Conservation (phyloP, 2,888 invertebrate species). For the Heliconius erato region DNA sequence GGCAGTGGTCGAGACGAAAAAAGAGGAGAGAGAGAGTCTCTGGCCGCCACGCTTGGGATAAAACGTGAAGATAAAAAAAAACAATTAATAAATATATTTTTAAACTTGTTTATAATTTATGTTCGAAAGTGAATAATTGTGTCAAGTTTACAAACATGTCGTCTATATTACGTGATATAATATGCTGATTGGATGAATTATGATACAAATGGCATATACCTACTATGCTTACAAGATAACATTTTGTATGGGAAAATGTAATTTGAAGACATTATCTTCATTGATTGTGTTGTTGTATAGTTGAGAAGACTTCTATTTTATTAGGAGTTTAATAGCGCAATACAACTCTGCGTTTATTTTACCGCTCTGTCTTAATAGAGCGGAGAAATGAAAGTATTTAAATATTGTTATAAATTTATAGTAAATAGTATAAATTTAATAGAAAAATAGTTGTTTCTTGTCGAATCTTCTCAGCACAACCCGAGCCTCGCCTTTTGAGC, state of each 20-base stretch:
- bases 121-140: slow-evolving; percentile 12
- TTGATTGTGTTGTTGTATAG: background rate
- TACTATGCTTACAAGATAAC: background rate
- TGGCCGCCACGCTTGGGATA: no score
- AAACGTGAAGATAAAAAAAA: no score
- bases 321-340: background rate
- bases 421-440: no score
- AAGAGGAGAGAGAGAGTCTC: no score
- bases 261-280: background rate
- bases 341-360: background rate
- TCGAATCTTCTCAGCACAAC: no score
- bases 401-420: no score
- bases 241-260: slow-evolving; percentile 11
- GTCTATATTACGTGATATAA: slow-evolving; percentile 33
- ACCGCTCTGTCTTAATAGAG: no score
- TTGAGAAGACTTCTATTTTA: background rate
- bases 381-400: no score
- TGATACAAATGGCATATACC: background rate
- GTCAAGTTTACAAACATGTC: slow-evolving; percentile 34
- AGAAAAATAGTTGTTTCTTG: no score
- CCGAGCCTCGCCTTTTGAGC: no score
- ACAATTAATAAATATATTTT: background rate
- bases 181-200: slow-evolving; percentile 13
- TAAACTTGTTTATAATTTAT: background rate
- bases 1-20: no score